Conservation (phyloP, 2,797 vertebrate species). For the Bufotes viridis region DNA sequence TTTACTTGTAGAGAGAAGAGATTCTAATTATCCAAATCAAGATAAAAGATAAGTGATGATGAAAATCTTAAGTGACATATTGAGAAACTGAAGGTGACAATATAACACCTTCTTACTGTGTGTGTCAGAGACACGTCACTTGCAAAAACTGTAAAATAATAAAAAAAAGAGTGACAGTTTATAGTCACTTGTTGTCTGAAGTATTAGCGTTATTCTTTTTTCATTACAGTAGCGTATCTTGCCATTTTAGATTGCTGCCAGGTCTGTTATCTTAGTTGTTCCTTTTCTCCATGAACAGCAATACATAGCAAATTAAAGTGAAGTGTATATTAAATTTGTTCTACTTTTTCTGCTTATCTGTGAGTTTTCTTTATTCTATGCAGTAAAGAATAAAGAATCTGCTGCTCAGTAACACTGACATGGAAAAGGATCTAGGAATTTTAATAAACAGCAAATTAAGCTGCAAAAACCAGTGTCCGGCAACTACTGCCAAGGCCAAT, state of each 20-base stretch:
- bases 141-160: constrained; percentile 24
- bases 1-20: constrained; percentile 30
- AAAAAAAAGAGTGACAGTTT: constrained; percentile 34
- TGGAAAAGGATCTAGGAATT: too few relatives aligned
- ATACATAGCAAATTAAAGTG: not conserved
- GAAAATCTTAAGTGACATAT: constrained; percentile 54
- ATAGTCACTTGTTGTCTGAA: constrained; percentile 16
- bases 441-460: too few relatives aligned
- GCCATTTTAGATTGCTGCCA: not conserved
- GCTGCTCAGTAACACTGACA: too few relatives aligned
- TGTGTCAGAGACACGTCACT: constrained; percentile 49
- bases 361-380: not conserved
- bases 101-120: constrained; percentile 45
- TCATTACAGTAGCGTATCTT: not conserved
- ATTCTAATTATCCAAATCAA: constrained; percentile 59
- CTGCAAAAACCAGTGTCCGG: too few relatives aligned
- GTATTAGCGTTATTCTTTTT: constrained; percentile 20
- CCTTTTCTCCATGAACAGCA: not conserved
- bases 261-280: not conserved
- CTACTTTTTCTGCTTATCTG: not conserved
- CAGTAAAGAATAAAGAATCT: not conserved
- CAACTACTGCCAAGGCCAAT: too few relatives aligned
- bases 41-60: constrained; percentile 55
- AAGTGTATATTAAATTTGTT: not conserved
- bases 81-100: constrained; percentile 51